A percentile compares a stretch with the other conserved stretches of the same genome.
Conservation (phyloP, 1,140 invertebrate species). For the Cydia strobilella region DNA sequence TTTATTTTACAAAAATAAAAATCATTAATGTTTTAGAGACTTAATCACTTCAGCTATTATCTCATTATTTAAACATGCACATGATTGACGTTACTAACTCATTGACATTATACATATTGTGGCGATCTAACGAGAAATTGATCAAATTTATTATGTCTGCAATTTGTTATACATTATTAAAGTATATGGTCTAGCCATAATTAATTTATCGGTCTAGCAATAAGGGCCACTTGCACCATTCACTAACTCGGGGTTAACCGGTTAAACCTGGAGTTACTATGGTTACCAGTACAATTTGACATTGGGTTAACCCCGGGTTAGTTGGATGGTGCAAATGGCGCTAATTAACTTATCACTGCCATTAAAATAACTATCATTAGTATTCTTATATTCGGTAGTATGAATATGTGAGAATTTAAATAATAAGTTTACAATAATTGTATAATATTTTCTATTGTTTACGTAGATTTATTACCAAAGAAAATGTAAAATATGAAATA, state of each 20-base stretch:
- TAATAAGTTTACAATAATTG: constrained; percentile 31
- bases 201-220: too few relatives aligned
- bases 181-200: background rate
- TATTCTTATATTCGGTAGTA: constrained; percentile 8
- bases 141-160: constrained; percentile 4
- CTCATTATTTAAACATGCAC: constrained; percentile 46
- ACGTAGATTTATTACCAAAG: constrained; percentile 38
- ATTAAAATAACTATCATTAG: constrained; percentile 31
- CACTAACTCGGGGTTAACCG: too few relatives aligned
- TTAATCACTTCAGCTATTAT: constrained; percentile 19
- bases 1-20: constrained; percentile 65
- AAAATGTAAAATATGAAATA: constrained; percentile 40
- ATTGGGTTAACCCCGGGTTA: too few relatives aligned
- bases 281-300: too few relatives aligned
- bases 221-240: too few relatives aligned
- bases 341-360: constrained; percentile 45
- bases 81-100: constrained; percentile 42
- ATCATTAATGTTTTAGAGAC: constrained; percentile 37
- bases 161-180: background rate
- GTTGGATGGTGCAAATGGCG: too few relatives aligned
- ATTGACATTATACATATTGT: constrained; percentile 8
- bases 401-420: constrained; percentile 33
- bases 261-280: too few relatives aligned
- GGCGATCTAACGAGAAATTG: background rate
- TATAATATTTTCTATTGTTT: constrained; percentile 35